Conservation (phyloP, 2,888 invertebrate genomes). For the Schrankia costaestrigalis region DNA sequence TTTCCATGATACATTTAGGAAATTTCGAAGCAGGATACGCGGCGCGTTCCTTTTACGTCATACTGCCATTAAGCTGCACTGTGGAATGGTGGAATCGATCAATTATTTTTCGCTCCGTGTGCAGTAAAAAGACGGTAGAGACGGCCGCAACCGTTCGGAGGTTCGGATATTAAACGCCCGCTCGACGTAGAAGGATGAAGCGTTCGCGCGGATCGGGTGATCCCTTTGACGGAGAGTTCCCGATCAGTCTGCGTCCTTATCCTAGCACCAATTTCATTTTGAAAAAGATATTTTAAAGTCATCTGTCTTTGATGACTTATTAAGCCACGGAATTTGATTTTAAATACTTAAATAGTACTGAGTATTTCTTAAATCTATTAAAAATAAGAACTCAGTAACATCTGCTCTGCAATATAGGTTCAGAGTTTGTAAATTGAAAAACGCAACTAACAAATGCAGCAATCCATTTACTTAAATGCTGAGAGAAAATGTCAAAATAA, state of each 20-base stretch:
- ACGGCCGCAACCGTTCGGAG: slow-evolving; percentile 46
- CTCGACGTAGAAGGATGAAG: slow-evolving; percentile 36
- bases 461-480: no score
- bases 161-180: slow-evolving; percentile 69
- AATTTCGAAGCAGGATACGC: slow-evolving; percentile 35
- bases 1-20: slow-evolving; percentile 28
- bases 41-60: slow-evolving; percentile 53
- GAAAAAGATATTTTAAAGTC: slow-evolving; percentile 40
- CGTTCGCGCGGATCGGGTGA: slow-evolving; percentile 43
- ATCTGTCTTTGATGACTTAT: slow-evolving; percentile 27
- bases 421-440: no score
- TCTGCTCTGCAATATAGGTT: no score
- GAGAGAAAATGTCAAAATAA: no score
- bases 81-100: slow-evolving; percentile 64
- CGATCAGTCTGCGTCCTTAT: slow-evolving; percentile 67
- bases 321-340: no score
- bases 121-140: slow-evolving; percentile 67
- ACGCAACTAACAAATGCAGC: no score
- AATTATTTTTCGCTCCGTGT: slow-evolving; percentile 71
- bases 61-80: slow-evolving; percentile 55
- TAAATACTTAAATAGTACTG: no score
- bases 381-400: no score
- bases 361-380: no score
- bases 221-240: slow-evolving; percentile 64
- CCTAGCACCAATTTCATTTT: slow-evolving; percentile 49